Evolutionary conservation across 2,888 invertebrate species (phyloP).

Genomic region (Brenthis daphne): DNA sequence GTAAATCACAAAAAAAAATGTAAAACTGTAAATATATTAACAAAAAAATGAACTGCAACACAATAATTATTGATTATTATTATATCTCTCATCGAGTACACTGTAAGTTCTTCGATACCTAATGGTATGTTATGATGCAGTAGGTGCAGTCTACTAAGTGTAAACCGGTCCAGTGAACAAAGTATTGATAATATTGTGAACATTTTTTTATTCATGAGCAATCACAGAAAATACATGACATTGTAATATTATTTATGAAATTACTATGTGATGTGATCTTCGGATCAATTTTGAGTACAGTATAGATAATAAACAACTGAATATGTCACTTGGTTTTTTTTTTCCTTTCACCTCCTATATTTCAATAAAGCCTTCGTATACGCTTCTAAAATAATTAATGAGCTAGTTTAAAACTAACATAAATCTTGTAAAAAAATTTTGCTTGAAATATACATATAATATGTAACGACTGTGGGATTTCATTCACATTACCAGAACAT

Average conservation of each 20-base stretch:
- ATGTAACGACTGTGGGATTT: too few relatives aligned
- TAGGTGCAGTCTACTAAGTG: conserved; percentile 74
- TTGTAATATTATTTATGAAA: conserved; percentile 84
- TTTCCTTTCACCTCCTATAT: conserved; percentile 29
- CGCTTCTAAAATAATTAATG: too few relatives aligned
- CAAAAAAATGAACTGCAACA: conserved; percentile 81
- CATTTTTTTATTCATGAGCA: conserved; percentile 81
- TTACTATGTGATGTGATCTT: conserved; percentile 89
- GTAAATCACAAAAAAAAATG: conserved; percentile 82
- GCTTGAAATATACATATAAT: too few relatives aligned
- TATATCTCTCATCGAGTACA: conserved; percentile 78
- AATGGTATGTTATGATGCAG: conserved; percentile 76
- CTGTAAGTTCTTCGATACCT: conserved; percentile 79
- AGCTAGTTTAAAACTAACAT: too few relatives aligned
- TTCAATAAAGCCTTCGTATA: neutral
- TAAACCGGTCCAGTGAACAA: conserved; percentile 82
- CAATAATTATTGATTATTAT: conserved; percentile 65
- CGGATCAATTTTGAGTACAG: conserved; percentile 89
- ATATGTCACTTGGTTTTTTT: conserved; percentile 82
- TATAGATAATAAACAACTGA: conserved; percentile 88
- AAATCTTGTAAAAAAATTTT: too few relatives aligned
- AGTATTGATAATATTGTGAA: conserved; percentile 81
- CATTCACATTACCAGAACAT: too few relatives aligned
- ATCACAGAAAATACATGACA: conserved; percentile 82
- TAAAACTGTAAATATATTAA: conserved; percentile 83